phyloP scores from a whole-genome alignment of 2,113 vertebrate species.

The Cricetomys ansorgei region DNA sequence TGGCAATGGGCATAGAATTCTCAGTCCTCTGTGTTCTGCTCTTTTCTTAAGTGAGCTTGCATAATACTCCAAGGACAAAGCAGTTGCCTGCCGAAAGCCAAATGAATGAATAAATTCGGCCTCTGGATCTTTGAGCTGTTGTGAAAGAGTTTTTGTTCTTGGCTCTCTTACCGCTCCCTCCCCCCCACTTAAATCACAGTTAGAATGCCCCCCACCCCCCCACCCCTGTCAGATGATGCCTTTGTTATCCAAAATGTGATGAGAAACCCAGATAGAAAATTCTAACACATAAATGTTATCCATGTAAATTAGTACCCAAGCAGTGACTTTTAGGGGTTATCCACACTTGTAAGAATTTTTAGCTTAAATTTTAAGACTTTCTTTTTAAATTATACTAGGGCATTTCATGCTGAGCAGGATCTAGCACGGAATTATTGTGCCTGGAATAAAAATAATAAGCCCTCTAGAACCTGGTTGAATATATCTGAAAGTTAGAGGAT shows the following conservation, averaged over 20 bases:
- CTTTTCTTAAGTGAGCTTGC: conserved; percentile 81
- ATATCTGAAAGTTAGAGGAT: neutral
- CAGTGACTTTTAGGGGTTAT: neutral
- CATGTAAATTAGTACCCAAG: neutral
- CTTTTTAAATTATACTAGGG: neutral
- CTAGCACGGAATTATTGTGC: neutral
- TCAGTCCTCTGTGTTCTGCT: conserved; percentile 75
- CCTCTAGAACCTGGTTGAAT: neutral
- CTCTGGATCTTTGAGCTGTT: conserved; percentile 74
- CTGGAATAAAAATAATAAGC: neutral
- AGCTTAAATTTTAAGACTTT: conserved; percentile 8
- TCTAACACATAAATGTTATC: conserved; percentile 17
- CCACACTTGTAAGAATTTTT: conserved; percentile 33
- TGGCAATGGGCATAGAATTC: conserved; percentile 87
- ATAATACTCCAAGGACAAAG: conserved; percentile 81
- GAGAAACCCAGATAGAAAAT: conserved; percentile 53
- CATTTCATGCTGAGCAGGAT: neutral
- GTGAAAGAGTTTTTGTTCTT: conserved; percentile 82
- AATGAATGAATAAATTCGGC: conserved; percentile 86
- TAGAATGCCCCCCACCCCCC: conserved; percentile 55
- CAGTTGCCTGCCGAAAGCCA: conserved; percentile 81
- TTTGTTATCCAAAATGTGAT: conserved; percentile 60
- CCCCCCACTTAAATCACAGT: conserved; percentile 55
- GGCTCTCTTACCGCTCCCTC: conserved; percentile 48
- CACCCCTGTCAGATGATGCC: conserved; percentile 59